Conservation (phyloP, 2,113 vertebrate genomes). For the Cryptoleucopteryx plumbea region DNA sequence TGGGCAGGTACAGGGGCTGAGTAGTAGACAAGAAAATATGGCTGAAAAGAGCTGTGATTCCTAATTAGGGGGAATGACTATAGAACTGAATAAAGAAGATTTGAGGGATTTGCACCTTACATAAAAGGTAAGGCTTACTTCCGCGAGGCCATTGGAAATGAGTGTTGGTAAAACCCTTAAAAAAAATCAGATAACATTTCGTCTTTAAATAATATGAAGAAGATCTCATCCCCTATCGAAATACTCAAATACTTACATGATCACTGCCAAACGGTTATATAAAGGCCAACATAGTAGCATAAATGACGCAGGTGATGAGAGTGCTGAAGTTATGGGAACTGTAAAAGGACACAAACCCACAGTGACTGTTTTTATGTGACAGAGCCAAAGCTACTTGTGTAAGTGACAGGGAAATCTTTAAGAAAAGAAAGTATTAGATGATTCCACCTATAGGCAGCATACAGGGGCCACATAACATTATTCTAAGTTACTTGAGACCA, state of each 20-base stretch:
- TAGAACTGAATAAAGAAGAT: not conserved
- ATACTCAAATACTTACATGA: not conserved
- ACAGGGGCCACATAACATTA: not conserved
- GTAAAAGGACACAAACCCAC: not conserved
- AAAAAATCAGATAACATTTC: not conserved
- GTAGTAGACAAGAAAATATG: not conserved
- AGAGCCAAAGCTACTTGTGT: not conserved
- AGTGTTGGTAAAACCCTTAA: not conserved
- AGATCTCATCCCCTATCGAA: not conserved
- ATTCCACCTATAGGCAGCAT: not conserved
- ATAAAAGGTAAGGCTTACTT: not conserved
- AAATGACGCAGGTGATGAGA: not conserved
- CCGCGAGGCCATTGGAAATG: not conserved
- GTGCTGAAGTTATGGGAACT: not conserved
- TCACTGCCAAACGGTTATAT: not conserved
- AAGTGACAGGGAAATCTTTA: not conserved
- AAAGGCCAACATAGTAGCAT: not conserved
- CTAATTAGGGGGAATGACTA: not conserved
- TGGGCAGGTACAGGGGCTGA: not conserved
- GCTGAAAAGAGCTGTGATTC: not conserved
- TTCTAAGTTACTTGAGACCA: not conserved
- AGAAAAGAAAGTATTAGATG: not conserved
- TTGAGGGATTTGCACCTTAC: not conserved
- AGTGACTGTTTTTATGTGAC: fast-evolving
- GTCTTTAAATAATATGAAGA: not conserved